Percentiles rank a stretch among this genome's conserved stretches.
phyloP scores from a whole-genome alignment of 2,113 vertebrate species.

The Percopsis transmontana region DNA sequence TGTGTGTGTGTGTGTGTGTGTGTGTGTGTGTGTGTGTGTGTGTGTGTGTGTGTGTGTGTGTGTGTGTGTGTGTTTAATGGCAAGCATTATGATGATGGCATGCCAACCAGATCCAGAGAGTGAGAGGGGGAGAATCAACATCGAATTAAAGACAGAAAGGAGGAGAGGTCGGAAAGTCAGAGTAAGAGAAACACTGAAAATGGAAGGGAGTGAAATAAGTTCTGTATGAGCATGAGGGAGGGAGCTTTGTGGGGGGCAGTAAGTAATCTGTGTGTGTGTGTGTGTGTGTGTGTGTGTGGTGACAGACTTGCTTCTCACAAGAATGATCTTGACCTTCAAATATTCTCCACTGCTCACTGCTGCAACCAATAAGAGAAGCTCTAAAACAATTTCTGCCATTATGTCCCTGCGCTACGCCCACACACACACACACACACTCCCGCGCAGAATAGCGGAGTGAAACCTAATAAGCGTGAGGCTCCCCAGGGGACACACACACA shows the following conservation, averaged over 20 bases:
- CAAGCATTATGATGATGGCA: constrained; percentile 6
- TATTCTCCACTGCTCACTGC: constrained; percentile 7
- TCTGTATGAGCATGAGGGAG: constrained; percentile 3
- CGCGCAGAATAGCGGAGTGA: constrained; percentile 39
- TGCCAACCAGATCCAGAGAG: background rate
- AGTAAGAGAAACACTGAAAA: background rate
- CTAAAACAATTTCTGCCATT: no score
- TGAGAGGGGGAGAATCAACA: background rate
- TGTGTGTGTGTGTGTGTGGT: background rate
- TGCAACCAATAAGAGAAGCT: no score
- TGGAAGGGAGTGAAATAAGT: constrained; percentile 14
- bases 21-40: constrained; percentile 3
- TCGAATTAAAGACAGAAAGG: background rate
- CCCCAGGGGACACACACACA: constrained; percentile 36
- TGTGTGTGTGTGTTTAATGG: background rate
- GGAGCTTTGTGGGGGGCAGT: background rate
- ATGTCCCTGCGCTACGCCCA: constrained; percentile 1
- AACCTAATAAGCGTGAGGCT: constrained; percentile 56
- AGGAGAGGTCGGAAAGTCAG: no score
- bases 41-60: background rate
- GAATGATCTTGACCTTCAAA: background rate
- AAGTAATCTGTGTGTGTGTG: background rate
- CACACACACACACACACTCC: constrained; percentile 34
- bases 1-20: background rate
- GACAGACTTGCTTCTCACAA: background rate